Evolutionary conservation across 2,888 invertebrate genomes (phyloP).

Genomic region (Drosophila nr. fundita): DNA sequence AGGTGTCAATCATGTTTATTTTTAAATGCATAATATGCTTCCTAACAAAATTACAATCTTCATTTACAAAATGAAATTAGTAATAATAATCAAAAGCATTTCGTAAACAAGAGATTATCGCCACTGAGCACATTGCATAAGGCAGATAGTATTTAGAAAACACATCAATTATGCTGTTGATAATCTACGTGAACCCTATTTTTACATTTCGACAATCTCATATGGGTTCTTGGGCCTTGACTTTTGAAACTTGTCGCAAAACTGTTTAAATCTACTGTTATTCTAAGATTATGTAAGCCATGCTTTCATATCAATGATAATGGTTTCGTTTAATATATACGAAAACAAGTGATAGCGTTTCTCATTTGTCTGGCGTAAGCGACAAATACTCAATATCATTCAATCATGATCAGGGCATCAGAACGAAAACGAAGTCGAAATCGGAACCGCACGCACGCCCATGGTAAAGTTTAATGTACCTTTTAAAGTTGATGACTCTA

Average conservation of each 20-base stretch:
- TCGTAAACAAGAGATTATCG: neutral
- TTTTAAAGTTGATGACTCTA: neutral
- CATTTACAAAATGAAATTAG: neutral
- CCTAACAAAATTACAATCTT: neutral
- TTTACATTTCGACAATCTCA: neutral
- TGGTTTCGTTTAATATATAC: neutral
- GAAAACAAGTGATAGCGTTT: neutral
- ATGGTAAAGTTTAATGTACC: neutral
- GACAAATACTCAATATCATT: neutral
- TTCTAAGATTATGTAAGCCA: neutral
- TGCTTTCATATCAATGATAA: neutral
- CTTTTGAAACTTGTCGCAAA: neutral
- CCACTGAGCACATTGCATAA: neutral
- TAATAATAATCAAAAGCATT: neutral
- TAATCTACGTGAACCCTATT: slow-evolving; percentile 15
- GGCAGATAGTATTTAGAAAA: neutral
- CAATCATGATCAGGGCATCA: neutral
- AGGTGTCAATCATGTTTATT: neutral
- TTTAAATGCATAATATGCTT: neutral
- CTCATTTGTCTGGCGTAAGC: neutral
- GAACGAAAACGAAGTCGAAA: neutral
- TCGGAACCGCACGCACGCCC: neutral
- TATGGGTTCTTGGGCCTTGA: neutral
- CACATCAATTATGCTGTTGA: slow-evolving; percentile 4
- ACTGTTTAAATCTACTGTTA: neutral